Evolutionary conservation across 2,888 invertebrate species (phyloP).

Genomic region (Megaustenia siamemsis): DNA sequence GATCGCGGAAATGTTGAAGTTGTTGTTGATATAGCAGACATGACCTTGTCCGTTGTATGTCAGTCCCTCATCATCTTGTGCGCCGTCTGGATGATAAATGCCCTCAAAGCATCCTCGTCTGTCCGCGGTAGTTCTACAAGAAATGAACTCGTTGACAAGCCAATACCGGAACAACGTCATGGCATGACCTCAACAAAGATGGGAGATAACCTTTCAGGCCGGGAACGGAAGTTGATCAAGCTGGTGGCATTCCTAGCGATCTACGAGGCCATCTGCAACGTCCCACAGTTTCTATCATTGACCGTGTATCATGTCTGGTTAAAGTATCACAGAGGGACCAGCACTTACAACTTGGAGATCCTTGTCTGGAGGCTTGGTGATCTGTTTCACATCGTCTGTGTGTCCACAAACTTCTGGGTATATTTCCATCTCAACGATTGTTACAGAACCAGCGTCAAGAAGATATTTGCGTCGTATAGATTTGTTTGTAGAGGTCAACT

Average conservation of each 20-base stretch:
- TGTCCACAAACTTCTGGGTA: neutral
- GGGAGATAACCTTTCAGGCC: neutral
- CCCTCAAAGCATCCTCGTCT: neutral
- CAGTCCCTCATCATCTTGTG: neutral
- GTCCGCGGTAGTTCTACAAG: neutral
- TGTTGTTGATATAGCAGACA: neutral
- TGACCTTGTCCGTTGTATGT: neutral
- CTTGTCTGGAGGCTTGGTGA: neutral
- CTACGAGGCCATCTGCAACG: neutral
- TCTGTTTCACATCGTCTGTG: neutral
- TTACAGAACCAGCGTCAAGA: neutral
- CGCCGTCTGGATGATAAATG: neutral
- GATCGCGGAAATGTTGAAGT: neutral
- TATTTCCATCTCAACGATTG: neutral
- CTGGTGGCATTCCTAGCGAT: neutral
- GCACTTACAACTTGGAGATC: neutral
- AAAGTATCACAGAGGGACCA: neutral
- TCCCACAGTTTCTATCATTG: neutral
- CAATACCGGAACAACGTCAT: neutral
- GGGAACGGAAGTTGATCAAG: neutral
- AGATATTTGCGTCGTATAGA: neutral
- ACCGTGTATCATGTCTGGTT: neutral
- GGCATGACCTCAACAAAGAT: neutral
- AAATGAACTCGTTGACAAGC: neutral
- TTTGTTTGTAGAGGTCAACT: too few relatives aligned